Evolutionary conservation across 2,888 invertebrate species (phyloP), one percentile per base, ranked within the genome.

Genomic region (Pasiphila rectangulata): DNA sequence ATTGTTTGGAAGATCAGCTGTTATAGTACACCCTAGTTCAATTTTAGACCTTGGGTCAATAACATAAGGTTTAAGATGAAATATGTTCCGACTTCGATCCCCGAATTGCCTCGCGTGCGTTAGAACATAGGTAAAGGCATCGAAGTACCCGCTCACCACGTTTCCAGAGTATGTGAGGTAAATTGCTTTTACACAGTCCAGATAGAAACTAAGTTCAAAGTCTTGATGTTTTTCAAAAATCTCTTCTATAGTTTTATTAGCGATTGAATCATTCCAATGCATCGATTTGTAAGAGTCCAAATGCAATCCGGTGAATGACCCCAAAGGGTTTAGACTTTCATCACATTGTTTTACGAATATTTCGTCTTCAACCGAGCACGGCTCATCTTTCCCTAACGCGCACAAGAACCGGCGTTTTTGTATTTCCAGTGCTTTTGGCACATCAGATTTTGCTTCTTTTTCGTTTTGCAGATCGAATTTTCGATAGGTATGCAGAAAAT

Each of bases 71-170:
- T 44, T n/a, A 3, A 27, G 21, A 20, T 29, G 21, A 34, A 55
- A 51, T 20, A 49, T 46, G 7, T 25, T 37, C 25, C 42, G 36
- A 4, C 37, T 17, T n/a, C 43, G 38, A 16, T 51, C 46, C 1
- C 49, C 49, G 6, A 46, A 55, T 20, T 19, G 40, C 12, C 51
- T 46, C 7, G 55, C 46, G 29, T 55, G 51, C 2, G 44, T 51
- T 3, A 55, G 27, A 6, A 55, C 38, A 27, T 55, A 55, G 7
- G 35, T 34, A 6, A 43, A 17, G 12, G 43, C 46, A 7, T 30
- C n/a, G 16, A 19, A 9, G 24, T 24, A 19, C 3, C 32, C 17
- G 19, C 4, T 12, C 2, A 9, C 9, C 2, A 19, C 7, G 7
- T 39, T 19, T 12, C 54, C 51, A 2, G 54, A 49, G 10, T 47